Evolutionary conservation across 2,113 vertebrate species (phyloP).

Genomic region (Aphyosemion australe): DNA sequence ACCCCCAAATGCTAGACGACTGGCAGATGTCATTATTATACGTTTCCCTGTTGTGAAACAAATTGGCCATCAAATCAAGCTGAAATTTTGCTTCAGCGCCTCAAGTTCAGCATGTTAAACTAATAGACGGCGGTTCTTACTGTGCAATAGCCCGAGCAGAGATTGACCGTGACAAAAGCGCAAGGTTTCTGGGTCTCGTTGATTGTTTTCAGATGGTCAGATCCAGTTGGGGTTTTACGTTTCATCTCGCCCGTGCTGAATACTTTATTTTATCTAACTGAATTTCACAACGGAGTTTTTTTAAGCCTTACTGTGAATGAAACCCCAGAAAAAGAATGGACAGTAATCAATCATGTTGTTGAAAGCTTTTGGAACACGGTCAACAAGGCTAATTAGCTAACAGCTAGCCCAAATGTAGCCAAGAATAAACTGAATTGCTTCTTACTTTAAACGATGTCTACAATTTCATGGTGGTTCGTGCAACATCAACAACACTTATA

Average conservation of each 20-base stretch:
- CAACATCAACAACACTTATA: too few relatives aligned
- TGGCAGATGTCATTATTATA: conserved; percentile 41
- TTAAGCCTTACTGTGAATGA: too few relatives aligned
- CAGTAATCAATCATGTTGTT: too few relatives aligned
- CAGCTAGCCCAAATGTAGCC: too few relatives aligned
- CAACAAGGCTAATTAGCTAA: too few relatives aligned
- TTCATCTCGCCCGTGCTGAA: background rate
- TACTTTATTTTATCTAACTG: background rate
- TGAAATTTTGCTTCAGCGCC: background rate
- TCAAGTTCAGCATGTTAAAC: conserved; percentile 13
- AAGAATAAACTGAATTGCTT: too few relatives aligned
- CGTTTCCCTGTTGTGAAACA: conserved; percentile 24
- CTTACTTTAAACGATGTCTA: too few relatives aligned
- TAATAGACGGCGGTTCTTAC: conserved; percentile 12
- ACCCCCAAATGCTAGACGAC: conserved; percentile 33
- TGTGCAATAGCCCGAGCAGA: conserved; percentile 16
- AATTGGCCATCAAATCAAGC: conserved; percentile 16
- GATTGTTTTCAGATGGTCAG: conserved; percentile 16
- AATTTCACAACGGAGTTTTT: background rate
- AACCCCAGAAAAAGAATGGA: too few relatives aligned
- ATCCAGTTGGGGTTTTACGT: background rate
- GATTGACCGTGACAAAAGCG: background rate
- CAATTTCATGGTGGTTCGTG: too few relatives aligned
- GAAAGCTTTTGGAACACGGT: too few relatives aligned
- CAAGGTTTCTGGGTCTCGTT: background rate